phyloP scores from a whole-genome alignment of 2,888 invertebrate species.

The Nysson spinosus region DNA sequence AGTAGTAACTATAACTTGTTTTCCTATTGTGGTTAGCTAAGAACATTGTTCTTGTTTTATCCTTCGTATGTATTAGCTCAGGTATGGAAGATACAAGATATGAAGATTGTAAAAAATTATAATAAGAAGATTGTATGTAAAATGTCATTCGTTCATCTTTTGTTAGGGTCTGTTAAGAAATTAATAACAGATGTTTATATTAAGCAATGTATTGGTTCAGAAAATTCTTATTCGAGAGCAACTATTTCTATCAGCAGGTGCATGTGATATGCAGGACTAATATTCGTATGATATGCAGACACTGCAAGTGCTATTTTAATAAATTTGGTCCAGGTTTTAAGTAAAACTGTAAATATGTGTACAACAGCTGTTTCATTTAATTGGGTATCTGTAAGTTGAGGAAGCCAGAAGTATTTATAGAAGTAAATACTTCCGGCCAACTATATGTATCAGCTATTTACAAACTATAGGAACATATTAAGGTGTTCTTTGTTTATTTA shows the following conservation, averaged over 20 bases:
- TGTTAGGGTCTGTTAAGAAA: constrained; percentile 17
- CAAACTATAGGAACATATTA: constrained; percentile 38
- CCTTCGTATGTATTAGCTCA: constrained; percentile 41
- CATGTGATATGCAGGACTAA: constrained; percentile 17
- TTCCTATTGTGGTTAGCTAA: constrained; percentile 66
- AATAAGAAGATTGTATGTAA: constrained; percentile 43
- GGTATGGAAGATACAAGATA: constrained; percentile 37
- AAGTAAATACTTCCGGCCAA: constrained; percentile 45
- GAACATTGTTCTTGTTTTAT: constrained; percentile 67
- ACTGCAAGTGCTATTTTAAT: constrained; percentile 29
- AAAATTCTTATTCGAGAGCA: constrained; percentile 22
- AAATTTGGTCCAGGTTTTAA: constrained; percentile 42
- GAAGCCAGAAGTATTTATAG: constrained; percentile 32
- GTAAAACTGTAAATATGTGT: constrained; percentile 53
- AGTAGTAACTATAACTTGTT: constrained; percentile 54
- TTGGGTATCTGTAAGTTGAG: constrained; percentile 51
- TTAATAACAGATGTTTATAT: constrained; percentile 27
- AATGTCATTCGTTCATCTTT: constrained; percentile 31
- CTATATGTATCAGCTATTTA: constrained; percentile 20
- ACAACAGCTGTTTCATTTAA: constrained; percentile 65
- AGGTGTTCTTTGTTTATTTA: constrained; percentile 29
- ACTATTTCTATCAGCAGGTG: no score
- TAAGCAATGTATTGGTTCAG: constrained; percentile 19
- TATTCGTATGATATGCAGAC: constrained; percentile 20
- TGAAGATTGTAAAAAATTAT: constrained; percentile 53